These are phyloP conservation scores for Physella acuta DNA, from an alignment of 1,140 invertebrate genomes.

Conservation along the genomic window DNA sequence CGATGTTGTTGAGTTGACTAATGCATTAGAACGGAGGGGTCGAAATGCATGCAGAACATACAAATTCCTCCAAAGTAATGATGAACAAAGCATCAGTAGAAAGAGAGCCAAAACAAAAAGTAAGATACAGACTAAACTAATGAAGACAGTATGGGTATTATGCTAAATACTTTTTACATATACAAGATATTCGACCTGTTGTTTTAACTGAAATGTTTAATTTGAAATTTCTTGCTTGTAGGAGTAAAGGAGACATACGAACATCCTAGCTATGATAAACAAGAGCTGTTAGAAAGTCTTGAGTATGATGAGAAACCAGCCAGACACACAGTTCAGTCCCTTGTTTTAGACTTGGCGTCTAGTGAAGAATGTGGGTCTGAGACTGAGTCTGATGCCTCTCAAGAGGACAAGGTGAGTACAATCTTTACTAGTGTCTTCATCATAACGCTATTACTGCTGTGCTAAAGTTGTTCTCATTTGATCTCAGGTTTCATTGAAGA, in stretches of 20 bases:
- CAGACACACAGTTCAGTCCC: no score
- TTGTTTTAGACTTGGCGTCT: constrained; percentile 4
- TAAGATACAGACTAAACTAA: no score
- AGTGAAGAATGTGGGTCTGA: constrained; percentile 10
- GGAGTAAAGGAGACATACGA: background rate
- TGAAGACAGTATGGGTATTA: no score
- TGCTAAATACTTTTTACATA: no score
- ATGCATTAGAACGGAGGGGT: constrained; percentile 33
- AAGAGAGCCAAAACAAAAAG: constrained; percentile 21
- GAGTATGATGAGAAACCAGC: background rate
- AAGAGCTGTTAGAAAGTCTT: no score
- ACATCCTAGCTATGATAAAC: no score
- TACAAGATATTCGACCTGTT: background rate
- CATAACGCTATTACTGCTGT: no score
- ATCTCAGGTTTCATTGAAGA: no score
- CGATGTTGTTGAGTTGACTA: constrained; percentile 43
- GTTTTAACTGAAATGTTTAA: background rate
- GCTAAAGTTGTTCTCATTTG: no score
- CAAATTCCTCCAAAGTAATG: constrained; percentile 31
- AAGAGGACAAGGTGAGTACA: constrained; percentile 14
- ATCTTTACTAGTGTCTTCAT: no score
- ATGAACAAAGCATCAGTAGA: background rate
- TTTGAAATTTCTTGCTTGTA: background rate
- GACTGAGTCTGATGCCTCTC: constrained; percentile 7
- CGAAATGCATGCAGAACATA: constrained; percentile 45